Evolutionary conservation across 2,797 vertebrate species (phyloP), one percentile per base, ranked within the genome.

Genomic region (Amphiprion clarkii): DNA sequence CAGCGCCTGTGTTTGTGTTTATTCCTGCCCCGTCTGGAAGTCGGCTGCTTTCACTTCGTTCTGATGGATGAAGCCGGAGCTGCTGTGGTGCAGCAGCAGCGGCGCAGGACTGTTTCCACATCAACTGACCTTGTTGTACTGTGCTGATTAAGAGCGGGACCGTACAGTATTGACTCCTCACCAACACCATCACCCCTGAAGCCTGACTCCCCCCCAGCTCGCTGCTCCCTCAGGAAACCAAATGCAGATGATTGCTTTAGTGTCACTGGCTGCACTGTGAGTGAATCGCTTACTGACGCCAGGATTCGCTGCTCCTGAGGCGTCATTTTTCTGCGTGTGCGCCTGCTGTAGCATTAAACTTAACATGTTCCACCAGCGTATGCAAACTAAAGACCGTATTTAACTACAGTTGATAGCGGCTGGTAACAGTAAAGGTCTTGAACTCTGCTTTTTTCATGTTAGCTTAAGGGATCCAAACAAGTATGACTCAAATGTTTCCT

Each of bases 61-160:
- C 60, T 72, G 68, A 76, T 75, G 67, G 25, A 70, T 64, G 63
- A 59, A 48, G 55, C 23, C 11, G 29, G 27, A 65, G 31, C 1
- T 11, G 58, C 57, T 2, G 44, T 1, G 25, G 14, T 40, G 69
- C 67, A 81, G 67, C 46, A 5, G 60, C 1, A 52, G 6, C 6
- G 5, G 27, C 4, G 27, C 27, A 25, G 44, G 56, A 33, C 67
- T 48, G 60, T 61, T 77, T 81, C 13, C 71, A 59, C 17, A 82
- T 74, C 36, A 57, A 14, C 71, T 79, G 80, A 87, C 85, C 77
- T 79, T 71, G 77, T 75, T 82, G 46, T n/a, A 36, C 16, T 52
- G 52, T 42, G 60, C 76, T 88, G 83, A 81, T 79, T 79, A 69
- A 78, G 68, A 71, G 71, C 33, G 63, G 36, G 48, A 66, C 66